Evolutionary conservation across 2,888 invertebrate species (phyloP), one percentile per base, ranked within the genome.

Genomic region (Laothoe populi): DNA sequence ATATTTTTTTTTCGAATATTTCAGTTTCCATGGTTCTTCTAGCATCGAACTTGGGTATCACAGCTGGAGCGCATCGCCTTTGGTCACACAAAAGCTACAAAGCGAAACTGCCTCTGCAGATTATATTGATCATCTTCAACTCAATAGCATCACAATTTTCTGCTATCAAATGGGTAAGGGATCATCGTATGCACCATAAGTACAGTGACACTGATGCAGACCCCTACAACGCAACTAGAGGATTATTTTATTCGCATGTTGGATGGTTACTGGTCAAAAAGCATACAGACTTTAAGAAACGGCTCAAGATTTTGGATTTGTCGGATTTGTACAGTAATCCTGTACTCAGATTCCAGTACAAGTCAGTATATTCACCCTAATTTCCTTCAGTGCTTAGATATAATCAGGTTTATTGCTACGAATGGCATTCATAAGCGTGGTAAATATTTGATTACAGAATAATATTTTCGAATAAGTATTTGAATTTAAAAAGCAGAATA

Each of bases 121-220:
- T 59, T 3, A 23, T 59, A 13, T 44, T 59, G 13, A 26, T 59
- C 16, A 5, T 59, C 26, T 45, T 42, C 26, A n/a, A 16, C 24
- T 24, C 44, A 0, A 1, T 59, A 16, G 13, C 45, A 2, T 5
- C 8, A 13, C 45, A 59, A 16, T 24, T 5, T 24, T 24, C 59
- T 13, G 45, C 31, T 2, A 44, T 59, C 16, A 4, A 45, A 5
- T 59, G 59, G 59, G 44, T 26, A 10, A 24, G 59, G 8, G 26
- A 59, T 16, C 59, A 94, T 79, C 83, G 95, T 62, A 92, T 95
- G 48, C 95, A 96, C 76, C 96, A 96, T 86, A 96, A 96, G 19
- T 45, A 48, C 8, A 48, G 48, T 38, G 38, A 38, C 13, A 38
- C 38, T 2, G 38, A 38, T 38, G 38, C 38, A 13, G 38, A 38